Base-by-base conservation (phyloP, 2,888 invertebrate species). In the Acronicta aceris region DNA sequence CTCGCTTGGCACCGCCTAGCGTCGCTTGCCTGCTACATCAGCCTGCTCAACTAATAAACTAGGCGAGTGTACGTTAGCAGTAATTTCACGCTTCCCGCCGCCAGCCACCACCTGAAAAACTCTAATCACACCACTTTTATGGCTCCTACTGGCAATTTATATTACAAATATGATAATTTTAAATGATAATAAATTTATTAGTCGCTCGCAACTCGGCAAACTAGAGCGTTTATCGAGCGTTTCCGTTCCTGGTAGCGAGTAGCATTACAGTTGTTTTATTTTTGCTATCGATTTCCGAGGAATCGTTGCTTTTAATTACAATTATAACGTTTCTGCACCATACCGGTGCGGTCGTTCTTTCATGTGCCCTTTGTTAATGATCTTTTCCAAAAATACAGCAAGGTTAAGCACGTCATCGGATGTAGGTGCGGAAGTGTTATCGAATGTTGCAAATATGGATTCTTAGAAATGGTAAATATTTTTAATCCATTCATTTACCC, bases 1-100 rank as follows among this genome's bases (percentile, higher is more conserved):
- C 7, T 54, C 27, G 42, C 42, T 4, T 9, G 15, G 12, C 40
- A 9, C 36, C 30, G 51, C 33, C 38, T 50, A 9, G 69, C 58
- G 12, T 38, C 30, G 30, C 54, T 46, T n/a, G 9, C 15, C 12
- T 33, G 5, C 5, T 8, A 38, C 45, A 10, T 13, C 33, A 15
- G 36, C 40, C 46, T 33, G 1, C 41, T n/a, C 30, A 27, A 7
- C 15, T 36, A 36, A 38, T 30, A 47, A 45, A 41, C 56, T 54
- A 40, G 41, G 15, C 59, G 38, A 65, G 63, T 78, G 80, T 80
- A 79, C 76, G 82, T 78, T 75, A 66, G 79, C 80, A 72, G 87
- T 90, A 87, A 91, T 91, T 92, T 90, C 89, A 91, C 91, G 91
- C 79, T 91, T 63, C 61, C 76, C 83, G 89, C 81, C 78, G 76